These are phyloP conservation scores for Rhogogaster chlorosoma DNA, from an alignment of 2,888 invertebrate genomes.

Conservation along the genomic window DNA sequence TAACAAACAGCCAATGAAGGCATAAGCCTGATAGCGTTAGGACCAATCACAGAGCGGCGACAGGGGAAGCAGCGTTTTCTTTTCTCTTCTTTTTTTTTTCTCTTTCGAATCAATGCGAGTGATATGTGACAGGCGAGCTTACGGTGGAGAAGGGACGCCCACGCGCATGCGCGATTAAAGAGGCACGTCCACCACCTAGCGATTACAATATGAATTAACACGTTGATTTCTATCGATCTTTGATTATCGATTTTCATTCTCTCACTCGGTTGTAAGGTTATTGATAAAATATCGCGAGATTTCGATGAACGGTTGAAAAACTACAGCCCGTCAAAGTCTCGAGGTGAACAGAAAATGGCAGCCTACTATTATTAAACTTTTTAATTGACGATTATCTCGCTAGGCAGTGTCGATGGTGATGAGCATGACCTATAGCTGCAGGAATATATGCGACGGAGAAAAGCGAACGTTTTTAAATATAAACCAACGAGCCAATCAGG, in stretches of 20 bases:
- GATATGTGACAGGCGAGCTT: slow-evolving; percentile 68
- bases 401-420: slow-evolving; percentile 72
- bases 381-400: slow-evolving; percentile 61
- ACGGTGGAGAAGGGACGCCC: slow-evolving; percentile 77
- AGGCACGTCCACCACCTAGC: slow-evolving; percentile 72
- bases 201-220: slow-evolving; percentile 63
- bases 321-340: slow-evolving; percentile 13
- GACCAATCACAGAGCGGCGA: slow-evolving; percentile 58
- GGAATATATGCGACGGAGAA: slow-evolving; percentile 64
- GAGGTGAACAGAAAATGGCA: slow-evolving; percentile 28
- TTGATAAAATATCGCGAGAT: background rate
- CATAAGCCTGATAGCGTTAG: slow-evolving; percentile 43
- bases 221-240: background rate
- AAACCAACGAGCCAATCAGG: slow-evolving; percentile 78
- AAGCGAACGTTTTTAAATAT: slow-evolving; percentile 76
- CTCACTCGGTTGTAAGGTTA: slow-evolving; percentile 1
- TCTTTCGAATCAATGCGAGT: slow-evolving; percentile 58
- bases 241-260: background rate
- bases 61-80: slow-evolving; percentile 59
- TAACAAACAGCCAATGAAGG: slow-evolving; percentile 43
- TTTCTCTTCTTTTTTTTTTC: slow-evolving; percentile 45
- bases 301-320: background rate
- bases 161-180: slow-evolving; percentile 75
- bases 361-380: background rate
- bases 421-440: slow-evolving; percentile 75